These are phyloP conservation scores for Triplophysa yarkandensis DNA, from an alignment of 2,797 vertebrate genomes.

Conservation along the genomic window DNA sequence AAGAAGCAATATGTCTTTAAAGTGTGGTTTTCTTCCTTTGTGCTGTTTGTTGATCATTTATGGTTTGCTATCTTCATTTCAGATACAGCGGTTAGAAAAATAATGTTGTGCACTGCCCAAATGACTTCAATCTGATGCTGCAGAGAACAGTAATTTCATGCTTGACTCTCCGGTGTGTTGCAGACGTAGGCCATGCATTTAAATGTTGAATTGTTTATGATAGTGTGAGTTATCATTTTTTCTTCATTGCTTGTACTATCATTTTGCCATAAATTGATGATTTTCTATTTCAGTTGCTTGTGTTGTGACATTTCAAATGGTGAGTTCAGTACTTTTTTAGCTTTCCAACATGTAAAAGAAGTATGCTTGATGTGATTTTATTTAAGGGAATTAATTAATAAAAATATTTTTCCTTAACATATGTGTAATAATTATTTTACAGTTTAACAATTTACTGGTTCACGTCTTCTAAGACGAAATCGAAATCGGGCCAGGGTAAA, in stretches of 20 bases:
- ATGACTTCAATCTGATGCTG: neutral
- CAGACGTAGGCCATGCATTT: constrained; percentile 2
- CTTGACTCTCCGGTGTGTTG: constrained; percentile 13
- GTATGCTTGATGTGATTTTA: constrained; percentile 36
- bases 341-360: constrained; percentile 28
- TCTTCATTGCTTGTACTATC: constrained; percentile 3
- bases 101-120: constrained; percentile 17
- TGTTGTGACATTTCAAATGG: constrained; percentile 26
- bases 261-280: neutral
- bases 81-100: neutral
- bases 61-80: constrained; percentile 23
- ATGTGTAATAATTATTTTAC: neutral
- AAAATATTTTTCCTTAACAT: constrained; percentile 52
- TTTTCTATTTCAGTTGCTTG: constrained; percentile 1
- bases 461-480: neutral
- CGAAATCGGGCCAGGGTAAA: neutral
- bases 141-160: neutral
- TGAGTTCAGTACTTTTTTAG: constrained; percentile 52
- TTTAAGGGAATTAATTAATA: constrained; percentile 48
- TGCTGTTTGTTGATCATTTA: neutral
- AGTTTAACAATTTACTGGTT: neutral
- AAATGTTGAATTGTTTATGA: constrained; percentile 13
- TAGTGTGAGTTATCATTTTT: neutral
- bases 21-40: neutral
- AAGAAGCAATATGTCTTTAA: constrained; percentile 14